These are phyloP conservation scores for Apus apus DNA, from an alignment of 2,113 vertebrate genomes.

Conservation along the genomic window DNA sequence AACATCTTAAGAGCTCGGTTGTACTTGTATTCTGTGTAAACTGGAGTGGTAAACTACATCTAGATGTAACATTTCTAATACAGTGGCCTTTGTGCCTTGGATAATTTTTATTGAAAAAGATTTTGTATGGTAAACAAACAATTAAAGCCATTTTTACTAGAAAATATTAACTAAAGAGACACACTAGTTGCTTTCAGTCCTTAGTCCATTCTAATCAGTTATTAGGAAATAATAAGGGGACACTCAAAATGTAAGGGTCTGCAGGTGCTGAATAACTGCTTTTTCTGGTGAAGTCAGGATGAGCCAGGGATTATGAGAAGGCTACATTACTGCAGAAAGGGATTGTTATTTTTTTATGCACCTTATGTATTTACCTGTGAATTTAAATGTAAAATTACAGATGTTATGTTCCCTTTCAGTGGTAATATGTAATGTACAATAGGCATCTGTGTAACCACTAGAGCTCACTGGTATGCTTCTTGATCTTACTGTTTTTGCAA, in stretches of 20 bases:
- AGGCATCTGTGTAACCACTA: neutral
- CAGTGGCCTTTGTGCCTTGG: neutral
- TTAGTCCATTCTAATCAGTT: neutral
- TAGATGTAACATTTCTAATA: neutral
- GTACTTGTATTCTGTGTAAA: neutral
- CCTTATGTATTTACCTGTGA: neutral
- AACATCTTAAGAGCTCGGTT: neutral
- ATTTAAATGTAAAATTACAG: neutral
- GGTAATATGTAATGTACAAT: neutral
- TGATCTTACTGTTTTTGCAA: neutral
- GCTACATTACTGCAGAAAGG: neutral
- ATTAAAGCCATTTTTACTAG: neutral
- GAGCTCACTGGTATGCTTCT: constrained; percentile 8
- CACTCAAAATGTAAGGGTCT: neutral
- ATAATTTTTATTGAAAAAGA: neutral
- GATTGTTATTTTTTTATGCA: neutral
- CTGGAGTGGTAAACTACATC: neutral
- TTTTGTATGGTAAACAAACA: neutral
- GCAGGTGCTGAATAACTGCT: neutral
- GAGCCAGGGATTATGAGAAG: neutral
- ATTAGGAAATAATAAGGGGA: neutral
- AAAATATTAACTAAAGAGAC: neutral
- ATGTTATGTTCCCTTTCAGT: neutral
- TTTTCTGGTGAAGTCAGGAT: neutral
- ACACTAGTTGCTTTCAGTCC: neutral